Conservation (phyloP, 2,113 vertebrate genomes). For the Monopterus albus region DNA sequence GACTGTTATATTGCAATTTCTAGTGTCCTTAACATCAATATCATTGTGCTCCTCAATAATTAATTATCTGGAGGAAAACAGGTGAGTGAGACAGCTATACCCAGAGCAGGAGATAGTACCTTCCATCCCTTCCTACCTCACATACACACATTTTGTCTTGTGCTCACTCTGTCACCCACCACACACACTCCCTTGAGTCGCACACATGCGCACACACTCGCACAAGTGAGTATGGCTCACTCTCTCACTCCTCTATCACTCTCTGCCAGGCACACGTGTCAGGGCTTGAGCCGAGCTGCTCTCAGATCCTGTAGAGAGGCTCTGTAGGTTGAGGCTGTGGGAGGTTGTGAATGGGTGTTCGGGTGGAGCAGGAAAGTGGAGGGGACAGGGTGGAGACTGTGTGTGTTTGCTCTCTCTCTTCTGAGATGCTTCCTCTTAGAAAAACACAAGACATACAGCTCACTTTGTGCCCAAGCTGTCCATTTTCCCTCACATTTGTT, state of each 20-base stretch:
- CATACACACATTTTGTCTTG: slow-evolving; percentile 45
- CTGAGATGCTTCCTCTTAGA: slow-evolving; percentile 68
- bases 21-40: too few relatives aligned
- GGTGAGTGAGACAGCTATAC: too few relatives aligned
- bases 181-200: not conserved
- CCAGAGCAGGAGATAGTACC: slow-evolving; percentile 73
- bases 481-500: slow-evolving; percentile 2
- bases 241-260: slow-evolving; percentile 59
- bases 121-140: slow-evolving; percentile 38
- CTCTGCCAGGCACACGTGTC: slow-evolving; percentile 73
- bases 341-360: slow-evolving; percentile 22
- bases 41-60: too few relatives aligned
- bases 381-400: slow-evolving; percentile 43
- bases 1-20: too few relatives aligned
- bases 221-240: slow-evolving; percentile 42
- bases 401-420: slow-evolving; percentile 57
- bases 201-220: slow-evolving; percentile 8
- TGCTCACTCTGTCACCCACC: slow-evolving; percentile 21
- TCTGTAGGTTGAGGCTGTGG: slow-evolving; percentile 50
- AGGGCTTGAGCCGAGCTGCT: slow-evolving; percentile 77
- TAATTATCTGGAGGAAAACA: too few relatives aligned
- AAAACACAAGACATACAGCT: slow-evolving; percentile 70
- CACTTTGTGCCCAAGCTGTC: slow-evolving; percentile 45
- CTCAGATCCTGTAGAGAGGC: slow-evolving; percentile 79
- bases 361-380: slow-evolving; percentile 19